Evolutionary conservation across 2,888 invertebrate species (phyloP).

Genomic region (Tenodera sinensis): DNA sequence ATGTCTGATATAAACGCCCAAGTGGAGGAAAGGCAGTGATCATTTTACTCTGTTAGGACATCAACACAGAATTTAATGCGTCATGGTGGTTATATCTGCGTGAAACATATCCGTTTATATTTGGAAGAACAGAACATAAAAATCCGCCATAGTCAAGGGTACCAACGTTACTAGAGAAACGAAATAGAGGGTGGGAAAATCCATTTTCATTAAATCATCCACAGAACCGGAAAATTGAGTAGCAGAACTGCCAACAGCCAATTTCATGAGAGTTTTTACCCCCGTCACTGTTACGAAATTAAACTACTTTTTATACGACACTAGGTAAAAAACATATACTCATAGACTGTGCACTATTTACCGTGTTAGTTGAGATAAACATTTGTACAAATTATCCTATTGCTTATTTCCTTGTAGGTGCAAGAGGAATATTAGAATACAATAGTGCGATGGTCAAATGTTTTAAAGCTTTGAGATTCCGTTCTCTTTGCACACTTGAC

Average conservation of each 20-base stretch:
- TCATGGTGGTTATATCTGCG: neutral
- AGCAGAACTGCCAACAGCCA: neutral
- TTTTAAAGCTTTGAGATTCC: too few relatives aligned
- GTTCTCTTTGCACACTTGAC: too few relatives aligned
- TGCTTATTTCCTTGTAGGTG: too few relatives aligned
- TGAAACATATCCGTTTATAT: neutral
- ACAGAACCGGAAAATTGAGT: neutral
- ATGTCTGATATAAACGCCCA: neutral
- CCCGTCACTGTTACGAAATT: neutral
- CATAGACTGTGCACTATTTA: too few relatives aligned
- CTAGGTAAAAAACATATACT: neutral
- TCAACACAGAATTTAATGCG: neutral
- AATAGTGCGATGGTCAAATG: too few relatives aligned
- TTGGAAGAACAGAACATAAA: neutral
- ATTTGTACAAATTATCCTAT: too few relatives aligned
- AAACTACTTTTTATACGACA: neutral
- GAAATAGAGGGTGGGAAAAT: neutral
- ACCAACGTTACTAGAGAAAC: neutral
- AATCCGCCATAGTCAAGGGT: neutral
- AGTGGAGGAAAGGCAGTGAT: neutral
- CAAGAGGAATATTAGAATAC: too few relatives aligned
- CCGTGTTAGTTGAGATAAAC: too few relatives aligned
- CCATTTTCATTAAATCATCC: neutral
- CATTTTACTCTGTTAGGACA: neutral
- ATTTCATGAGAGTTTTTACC: neutral